A percentile compares a stretch with the other conserved stretches of the same genome.
These are phyloP conservation scores for Gnathonemus echidnorhynchus DNA, from an alignment of 2,113 vertebrate genomes.

Conservation along the genomic window DNA sequence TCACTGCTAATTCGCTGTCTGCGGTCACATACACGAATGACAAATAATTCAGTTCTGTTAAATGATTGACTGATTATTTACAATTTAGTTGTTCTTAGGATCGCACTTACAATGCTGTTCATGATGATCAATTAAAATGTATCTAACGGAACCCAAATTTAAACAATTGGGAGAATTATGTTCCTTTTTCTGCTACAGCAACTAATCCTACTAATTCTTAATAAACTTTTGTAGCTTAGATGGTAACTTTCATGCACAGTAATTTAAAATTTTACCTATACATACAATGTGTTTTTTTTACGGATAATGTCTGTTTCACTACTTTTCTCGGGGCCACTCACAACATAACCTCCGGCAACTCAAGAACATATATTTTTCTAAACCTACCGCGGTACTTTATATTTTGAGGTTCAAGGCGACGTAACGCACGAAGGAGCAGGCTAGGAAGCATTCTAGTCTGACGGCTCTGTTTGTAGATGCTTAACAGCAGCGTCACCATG, in stretches of 20 bases:
- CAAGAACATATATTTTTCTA: neutral
- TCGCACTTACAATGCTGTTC: neutral
- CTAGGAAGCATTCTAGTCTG: neutral
- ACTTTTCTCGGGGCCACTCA: neutral
- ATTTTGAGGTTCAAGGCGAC: neutral
- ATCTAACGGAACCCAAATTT: neutral
- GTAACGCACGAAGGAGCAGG: neutral
- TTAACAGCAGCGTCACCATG: neutral
- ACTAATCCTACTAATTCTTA: neutral
- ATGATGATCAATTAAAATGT: neutral
- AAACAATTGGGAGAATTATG: neutral
- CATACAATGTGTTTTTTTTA: neutral
- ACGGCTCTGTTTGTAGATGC: neutral
- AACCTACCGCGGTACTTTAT: neutral
- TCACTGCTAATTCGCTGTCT: conserved; percentile 41
- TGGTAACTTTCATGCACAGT: neutral
- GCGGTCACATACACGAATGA: conserved; percentile 34
- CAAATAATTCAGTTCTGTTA: conserved; percentile 40
- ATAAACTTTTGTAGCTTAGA: neutral
- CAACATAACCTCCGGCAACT: neutral
- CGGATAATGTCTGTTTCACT: neutral
- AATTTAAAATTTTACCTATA: neutral
- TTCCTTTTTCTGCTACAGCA: neutral
- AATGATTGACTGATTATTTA: conserved; percentile 40
- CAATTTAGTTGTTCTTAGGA: conserved; percentile 2